A percentile compares a stretch with the other conserved stretches of the same genome.
These are phyloP conservation scores for Anguilla obscura DNA, from an alignment of 2,797 vertebrate genomes.

Conservation along the genomic window DNA sequence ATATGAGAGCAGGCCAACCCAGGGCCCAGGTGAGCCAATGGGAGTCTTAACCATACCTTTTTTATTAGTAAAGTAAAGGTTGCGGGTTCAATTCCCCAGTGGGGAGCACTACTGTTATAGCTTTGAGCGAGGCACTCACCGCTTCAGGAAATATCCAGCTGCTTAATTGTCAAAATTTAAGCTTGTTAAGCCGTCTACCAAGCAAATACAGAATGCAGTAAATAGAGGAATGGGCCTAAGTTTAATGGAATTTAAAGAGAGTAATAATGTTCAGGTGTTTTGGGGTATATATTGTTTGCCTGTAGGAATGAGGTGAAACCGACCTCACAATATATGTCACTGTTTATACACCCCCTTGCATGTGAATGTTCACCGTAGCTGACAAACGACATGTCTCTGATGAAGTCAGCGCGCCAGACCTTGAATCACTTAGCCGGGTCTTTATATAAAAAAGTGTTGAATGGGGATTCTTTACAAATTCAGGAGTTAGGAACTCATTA, in stretches of 20 bases:
- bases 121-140: background rate
- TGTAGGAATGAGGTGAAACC: background rate
- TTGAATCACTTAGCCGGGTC: background rate
- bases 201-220: background rate
- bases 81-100: background rate
- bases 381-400: background rate
- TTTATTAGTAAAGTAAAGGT: conserved; percentile 10
- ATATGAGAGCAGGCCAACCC: background rate
- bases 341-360: background rate
- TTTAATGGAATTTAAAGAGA: background rate
- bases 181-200: background rate
- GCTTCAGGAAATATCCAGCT: background rate
- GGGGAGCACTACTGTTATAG: background rate
- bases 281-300: background rate
- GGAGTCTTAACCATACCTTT: background rate
- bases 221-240: background rate
- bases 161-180: background rate
- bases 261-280: background rate
- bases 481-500: background rate
- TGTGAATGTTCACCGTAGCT: background rate
- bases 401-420: background rate
- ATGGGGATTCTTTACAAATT: background rate
- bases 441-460: background rate
- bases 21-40: background rate
- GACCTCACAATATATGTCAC: background rate